A percentile compares a stretch with the other conserved stretches of the same genome.
phyloP scores from a whole-genome alignment of 1,140 invertebrate species.

The Ceratosolen fusciceps region DNA sequence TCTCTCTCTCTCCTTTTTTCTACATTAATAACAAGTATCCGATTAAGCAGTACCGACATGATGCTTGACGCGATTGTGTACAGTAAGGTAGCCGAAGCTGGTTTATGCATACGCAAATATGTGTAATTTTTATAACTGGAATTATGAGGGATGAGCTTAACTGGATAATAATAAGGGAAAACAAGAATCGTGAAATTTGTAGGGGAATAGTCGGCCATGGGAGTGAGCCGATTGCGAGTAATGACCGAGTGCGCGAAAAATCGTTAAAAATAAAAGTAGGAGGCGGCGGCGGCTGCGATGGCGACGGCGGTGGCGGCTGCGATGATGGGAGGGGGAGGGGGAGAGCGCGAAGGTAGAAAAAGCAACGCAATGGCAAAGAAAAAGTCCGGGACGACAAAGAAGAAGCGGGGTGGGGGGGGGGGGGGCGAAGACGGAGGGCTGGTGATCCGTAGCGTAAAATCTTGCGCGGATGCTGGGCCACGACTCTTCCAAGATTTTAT shows the following conservation, averaged over 20 bases:
- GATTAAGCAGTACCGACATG: no score
- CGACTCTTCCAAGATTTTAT: slow-evolving; percentile 41
- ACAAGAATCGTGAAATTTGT: background rate
- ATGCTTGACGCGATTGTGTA: no score
- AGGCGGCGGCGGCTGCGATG: no score
- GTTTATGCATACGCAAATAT: no score
- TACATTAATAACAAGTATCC: no score
- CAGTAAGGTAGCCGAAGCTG: no score
- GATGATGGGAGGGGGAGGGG: background rate
- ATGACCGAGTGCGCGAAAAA: slow-evolving; percentile 8
- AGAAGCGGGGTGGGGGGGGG: background rate
- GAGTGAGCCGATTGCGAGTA: slow-evolving; percentile 3
- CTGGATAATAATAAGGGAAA: background rate
- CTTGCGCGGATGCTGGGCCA: slow-evolving; percentile 14
- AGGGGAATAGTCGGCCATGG: background rate
- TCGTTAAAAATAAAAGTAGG: slow-evolving; percentile 1
- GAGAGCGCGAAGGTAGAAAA: background rate
- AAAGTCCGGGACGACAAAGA: background rate
- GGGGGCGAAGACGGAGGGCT: background rate
- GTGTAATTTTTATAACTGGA: no score
- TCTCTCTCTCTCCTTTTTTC: no score
- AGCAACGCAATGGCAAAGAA: slow-evolving; percentile 1
- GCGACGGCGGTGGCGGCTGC: no score
- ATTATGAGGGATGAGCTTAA: background rate
- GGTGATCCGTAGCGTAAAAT: background rate